Base-by-base conservation (phyloP, 2,113 vertebrate genomes). In the Electrona antarctica region DNA sequence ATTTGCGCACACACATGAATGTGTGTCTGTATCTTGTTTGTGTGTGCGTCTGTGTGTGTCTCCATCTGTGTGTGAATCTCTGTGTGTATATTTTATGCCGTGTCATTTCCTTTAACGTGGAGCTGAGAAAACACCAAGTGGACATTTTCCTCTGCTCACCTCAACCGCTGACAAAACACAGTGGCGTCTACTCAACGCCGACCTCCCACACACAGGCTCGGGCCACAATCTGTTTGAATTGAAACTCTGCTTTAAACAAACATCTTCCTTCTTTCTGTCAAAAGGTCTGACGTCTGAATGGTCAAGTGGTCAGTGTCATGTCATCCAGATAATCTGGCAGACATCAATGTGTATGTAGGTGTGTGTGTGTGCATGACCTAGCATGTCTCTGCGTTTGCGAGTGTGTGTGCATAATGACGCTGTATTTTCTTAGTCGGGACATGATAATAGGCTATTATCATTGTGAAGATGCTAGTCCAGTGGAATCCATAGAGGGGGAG, bases 181-280 rank as follows among this genome's bases (percentile, higher is more conserved):
- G 33, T 41, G 71, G 50, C 88, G 84, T 77, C 80, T 88, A 76
- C 72, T 78, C 41, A 47, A 28, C 62, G 13, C 49, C 49, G 13
- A 6, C 50, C 9, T 6, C 15, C 7, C 55, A 29, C 6, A 3
- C 14, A 58, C 14, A 28, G 15, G 21, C 56, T 8, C 21, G 3
- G 14, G 7, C 8, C 51, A 15, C 3, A 8, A 57, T 60, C 3
- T 33, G 59, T 61, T 13, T 12, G 9, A 3, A 13, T 33, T 21
- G 33, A 9, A 55, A 33, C 13, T 60, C 9, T 45, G 33, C 33
- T 41, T 41, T 6, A 41, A 41, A 41, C 33, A 55, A 11, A 5
- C 12, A 29, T 52, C 15, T 8, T 33, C 11, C 10, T 49, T 21
- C 49, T 29, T 29, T 29, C 12, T 7, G 11, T 66, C 14, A 54